Conservation (phyloP, 2,888 invertebrate species). For the Escarpia spicata region DNA sequence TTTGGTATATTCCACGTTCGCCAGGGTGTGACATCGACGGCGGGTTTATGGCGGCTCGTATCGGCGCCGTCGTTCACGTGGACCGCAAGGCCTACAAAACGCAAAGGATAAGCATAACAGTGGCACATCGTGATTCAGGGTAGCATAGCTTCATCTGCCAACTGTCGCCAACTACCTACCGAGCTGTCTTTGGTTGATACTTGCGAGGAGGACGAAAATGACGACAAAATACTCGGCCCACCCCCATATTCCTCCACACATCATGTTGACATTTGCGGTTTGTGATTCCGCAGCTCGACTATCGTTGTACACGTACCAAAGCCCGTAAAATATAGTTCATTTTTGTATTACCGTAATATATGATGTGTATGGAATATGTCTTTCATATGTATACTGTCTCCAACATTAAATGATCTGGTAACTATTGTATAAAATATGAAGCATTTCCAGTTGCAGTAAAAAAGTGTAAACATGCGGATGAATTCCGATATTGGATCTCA, state of each 20-base stretch:
- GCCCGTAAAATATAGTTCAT: not conserved
- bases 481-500: not conserved
- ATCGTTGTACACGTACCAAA: not conserved
- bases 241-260: not conserved
- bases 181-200: not conserved
- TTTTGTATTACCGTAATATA: not conserved
- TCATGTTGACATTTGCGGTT: slow-evolving; percentile 13
- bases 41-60: not conserved
- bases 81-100: not conserved
- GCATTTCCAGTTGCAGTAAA: not conserved
- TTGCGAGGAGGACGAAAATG: not conserved
- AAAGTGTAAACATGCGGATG: not conserved
- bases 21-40: not conserved
- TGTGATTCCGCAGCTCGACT: not conserved
- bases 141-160: not conserved
- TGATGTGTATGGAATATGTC: not conserved
- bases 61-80: slow-evolving; percentile 2
- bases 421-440: not conserved
- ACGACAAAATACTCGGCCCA: not conserved
- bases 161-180: not conserved
- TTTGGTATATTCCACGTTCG: not conserved
- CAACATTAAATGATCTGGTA: not conserved
- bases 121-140: not conserved
- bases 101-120: not conserved
- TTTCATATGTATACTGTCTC: not conserved